Percentiles rank a stretch among this genome's conserved stretches.
phyloP scores from a whole-genome alignment of 1,140 invertebrate genomes.

The Caenorhabditis brenneri region DNA sequence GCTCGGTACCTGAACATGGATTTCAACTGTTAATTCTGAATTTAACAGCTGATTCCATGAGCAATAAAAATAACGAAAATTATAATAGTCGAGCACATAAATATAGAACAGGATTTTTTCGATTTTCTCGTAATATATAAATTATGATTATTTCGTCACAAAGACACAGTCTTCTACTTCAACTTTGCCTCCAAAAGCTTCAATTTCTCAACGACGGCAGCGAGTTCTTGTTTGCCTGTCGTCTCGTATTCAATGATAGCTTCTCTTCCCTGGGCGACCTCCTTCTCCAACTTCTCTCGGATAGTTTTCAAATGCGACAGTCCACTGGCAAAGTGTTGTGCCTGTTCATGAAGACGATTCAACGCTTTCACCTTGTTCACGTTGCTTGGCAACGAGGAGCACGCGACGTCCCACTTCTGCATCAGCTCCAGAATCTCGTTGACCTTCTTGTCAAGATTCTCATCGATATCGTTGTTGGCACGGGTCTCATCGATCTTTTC shows the following conservation, averaged over 20 bases:
- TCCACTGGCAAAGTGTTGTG: constrained; percentile 42
- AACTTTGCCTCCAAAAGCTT: constrained; percentile 9
- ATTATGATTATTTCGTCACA: neutral
- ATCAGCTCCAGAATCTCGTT: constrained; percentile 55
- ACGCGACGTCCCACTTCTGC: constrained; percentile 57
- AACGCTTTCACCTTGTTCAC: constrained; percentile 53
- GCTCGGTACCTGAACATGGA: neutral
- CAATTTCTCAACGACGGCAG: neutral
- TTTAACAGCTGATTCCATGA: neutral
- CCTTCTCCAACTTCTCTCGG: constrained; percentile 38
- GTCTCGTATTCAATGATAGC: constrained; percentile 48
- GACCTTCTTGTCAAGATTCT: constrained; percentile 49
- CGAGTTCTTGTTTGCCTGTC: constrained; percentile 9
- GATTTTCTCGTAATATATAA: neutral
- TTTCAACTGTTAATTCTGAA: neutral
- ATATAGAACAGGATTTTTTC: neutral
- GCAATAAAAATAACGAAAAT: neutral
- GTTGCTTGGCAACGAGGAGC: constrained; percentile 49
- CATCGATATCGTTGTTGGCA: constrained; percentile 45
- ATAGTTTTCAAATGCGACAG: constrained; percentile 32
- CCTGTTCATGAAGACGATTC: constrained; percentile 57
- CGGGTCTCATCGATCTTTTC: constrained; percentile 41
- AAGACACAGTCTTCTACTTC: neutral
- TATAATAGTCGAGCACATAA: neutral
- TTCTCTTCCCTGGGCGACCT: constrained; percentile 58